Conservation (phyloP, 1,140 invertebrate species). For the Drosophila ercepeae region DNA sequence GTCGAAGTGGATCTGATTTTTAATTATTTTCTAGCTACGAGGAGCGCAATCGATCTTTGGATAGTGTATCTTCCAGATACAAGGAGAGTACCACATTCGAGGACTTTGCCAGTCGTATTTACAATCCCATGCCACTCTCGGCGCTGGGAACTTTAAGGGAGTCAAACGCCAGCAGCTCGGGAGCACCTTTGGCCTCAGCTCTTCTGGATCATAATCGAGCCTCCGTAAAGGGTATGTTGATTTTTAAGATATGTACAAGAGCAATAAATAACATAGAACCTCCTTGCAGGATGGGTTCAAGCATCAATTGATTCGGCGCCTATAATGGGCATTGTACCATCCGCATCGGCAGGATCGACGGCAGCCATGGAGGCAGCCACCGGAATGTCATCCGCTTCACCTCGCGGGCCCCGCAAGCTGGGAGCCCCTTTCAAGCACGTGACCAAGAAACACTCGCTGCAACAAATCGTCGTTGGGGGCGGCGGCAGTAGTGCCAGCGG, state of each 20-base stretch:
- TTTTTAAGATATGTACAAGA: neutral
- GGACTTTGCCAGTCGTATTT: conserved; percentile 93
- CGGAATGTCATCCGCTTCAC: conserved; percentile 74
- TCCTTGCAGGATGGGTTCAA: conserved; percentile 79
- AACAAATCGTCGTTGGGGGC: conserved; percentile 72
- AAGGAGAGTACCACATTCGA: conserved; percentile 96
- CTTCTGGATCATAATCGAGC: conserved; percentile 84
- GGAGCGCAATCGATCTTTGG: conserved; percentile 93
- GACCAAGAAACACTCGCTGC: conserved; percentile 79
- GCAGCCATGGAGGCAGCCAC: conserved; percentile 75
- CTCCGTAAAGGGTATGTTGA: conserved; percentile 69
- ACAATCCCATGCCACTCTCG: conserved; percentile 88
- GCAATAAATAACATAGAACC: neutral
- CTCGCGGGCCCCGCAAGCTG: conserved; percentile 84
- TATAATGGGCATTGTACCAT: conserved; percentile 63
- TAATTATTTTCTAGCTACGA: conserved; percentile 89
- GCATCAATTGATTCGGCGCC: conserved; percentile 74
- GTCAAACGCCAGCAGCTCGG: conserved; percentile 61
- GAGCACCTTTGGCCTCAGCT: conserved; percentile 84
- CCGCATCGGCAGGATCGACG: conserved; percentile 73
- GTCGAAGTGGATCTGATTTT: neutral
- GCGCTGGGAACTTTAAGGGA: conserved; percentile 65
- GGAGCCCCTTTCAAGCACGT: conserved; percentile 84
- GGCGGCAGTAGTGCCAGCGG: conserved; percentile 37
- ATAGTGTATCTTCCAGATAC: conserved; percentile 94